Evolutionary conservation across 2,113 vertebrate genomes (phyloP), one percentile per base, ranked within the genome.

Genomic region (Zosterops hypoxanthus): DNA sequence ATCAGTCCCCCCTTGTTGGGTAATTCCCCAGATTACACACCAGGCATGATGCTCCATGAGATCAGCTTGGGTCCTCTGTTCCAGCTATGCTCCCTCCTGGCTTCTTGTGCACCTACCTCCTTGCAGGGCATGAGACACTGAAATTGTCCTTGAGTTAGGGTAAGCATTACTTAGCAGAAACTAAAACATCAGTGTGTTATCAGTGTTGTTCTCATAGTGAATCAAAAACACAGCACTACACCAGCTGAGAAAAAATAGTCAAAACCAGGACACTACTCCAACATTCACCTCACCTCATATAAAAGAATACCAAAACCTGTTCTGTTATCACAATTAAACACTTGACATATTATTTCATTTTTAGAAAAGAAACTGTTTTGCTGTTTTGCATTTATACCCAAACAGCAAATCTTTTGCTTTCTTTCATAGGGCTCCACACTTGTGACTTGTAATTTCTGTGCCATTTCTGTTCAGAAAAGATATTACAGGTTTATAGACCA

Each of bases 1-100:
- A 41, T 0, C 1, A 1, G 20, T 22, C 3, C 8, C 24, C 4
- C 17, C 18, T 24, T 34, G 34, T 63, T 6, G 21, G n/a, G 13
- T 17, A 53, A 14, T 14, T 53, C 63, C 29, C 9, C 61, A 31
- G n/a, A 61, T 41, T 19, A 41, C 5, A 61, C 8, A 60, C 9
- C 5, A 39, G 55, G 24, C 29, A 14, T 3, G 7, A 39, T 41
- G 16, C 6, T 46, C n/a, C 34, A 1, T 4, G 21, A 33, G 21
- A 33, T 28, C 61, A 60, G 60, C 53, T 46, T 4, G 3, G 28
- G 28, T n/a, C 46, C 52, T 29, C 16, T 22, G 28, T 6, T 39
- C 44, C 24, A 47, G 53, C 28, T 22, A 6, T 19, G 47, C 17
- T 53, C 36, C 39, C 11, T 53, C 61, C n/a, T 14, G 28, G 28